A percentile compares a stretch with the other conserved stretches of the same genome.
These are phyloP conservation scores for Machimus rusticus DNA, from an alignment of 2,888 invertebrate species.

Conservation along the genomic window DNA sequence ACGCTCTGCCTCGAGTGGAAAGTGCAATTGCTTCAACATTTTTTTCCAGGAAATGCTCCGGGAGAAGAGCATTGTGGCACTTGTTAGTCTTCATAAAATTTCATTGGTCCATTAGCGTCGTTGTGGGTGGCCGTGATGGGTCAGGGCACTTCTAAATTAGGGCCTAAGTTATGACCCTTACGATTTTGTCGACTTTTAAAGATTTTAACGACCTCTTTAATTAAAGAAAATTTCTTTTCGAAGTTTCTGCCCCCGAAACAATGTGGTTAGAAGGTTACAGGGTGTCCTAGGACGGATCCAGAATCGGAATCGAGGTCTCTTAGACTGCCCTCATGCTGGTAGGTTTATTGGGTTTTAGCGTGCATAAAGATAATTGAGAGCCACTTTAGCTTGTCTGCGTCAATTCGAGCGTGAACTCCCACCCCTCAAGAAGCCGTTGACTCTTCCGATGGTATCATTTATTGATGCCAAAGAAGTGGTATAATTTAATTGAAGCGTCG, in stretches of 20 bases:
- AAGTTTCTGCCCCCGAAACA: background rate
- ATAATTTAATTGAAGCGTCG: background rate
- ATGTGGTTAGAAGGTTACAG: background rate
- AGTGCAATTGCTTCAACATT: conserved; percentile 10
- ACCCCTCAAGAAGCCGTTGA: conserved; percentile 27
- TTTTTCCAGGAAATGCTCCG: conserved; percentile 1
- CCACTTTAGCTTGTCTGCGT: conserved; percentile 18
- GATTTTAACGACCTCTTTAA: conserved; percentile 32
- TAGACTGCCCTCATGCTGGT: conserved; percentile 21
- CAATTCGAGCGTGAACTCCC: conserved; percentile 24
- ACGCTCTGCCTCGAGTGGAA: conserved; percentile 16
- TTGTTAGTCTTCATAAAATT: conserved; percentile 29
- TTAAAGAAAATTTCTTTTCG: background rate
- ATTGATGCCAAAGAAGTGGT: conserved; percentile 10
- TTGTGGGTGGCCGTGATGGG: conserved; percentile 6
- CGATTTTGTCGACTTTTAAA: background rate
- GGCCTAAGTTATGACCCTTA: background rate
- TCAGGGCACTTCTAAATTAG: background rate
- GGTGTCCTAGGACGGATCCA: background rate
- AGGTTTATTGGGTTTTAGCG: conserved; percentile 32
- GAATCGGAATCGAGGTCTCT: background rate
- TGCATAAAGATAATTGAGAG: conserved; percentile 25
- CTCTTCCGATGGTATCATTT: background rate
- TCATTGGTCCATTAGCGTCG: background rate
- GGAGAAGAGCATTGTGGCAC: background rate